Conservation (phyloP, 2,113 vertebrate genomes). For the Gallinago paraguaiae region DNA sequence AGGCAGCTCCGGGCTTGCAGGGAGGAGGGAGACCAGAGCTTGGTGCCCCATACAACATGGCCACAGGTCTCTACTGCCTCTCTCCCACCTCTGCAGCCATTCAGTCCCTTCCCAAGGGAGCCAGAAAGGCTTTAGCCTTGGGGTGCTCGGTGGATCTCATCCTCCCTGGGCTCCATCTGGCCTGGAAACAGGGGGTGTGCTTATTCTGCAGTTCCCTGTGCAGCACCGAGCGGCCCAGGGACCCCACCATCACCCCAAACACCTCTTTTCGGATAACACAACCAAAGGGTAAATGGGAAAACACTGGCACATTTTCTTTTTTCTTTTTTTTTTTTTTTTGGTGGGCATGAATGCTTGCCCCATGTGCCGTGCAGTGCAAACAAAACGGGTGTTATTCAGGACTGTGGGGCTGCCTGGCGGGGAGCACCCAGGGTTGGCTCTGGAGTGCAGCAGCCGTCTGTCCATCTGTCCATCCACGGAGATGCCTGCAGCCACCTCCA, state of each 20-base stretch:
- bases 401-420: neutral
- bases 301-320: accelerated
- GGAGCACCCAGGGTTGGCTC: neutral
- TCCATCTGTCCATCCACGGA: neutral
- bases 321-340: neutral
- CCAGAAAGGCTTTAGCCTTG: neutral
- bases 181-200: neutral
- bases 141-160: neutral
- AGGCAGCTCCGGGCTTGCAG: neutral
- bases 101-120: neutral
- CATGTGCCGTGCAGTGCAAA: accelerated
- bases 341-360: accelerated
- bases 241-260: neutral
- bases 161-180: neutral
- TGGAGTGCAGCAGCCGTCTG: accelerated
- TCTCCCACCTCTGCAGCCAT: neutral
- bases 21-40: neutral
- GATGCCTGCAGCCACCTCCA: neutral
- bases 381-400: neutral
- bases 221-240: neutral
- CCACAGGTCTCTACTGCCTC: neutral
- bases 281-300: neutral
- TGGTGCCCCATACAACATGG: accelerated
- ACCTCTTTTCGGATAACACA: neutral
- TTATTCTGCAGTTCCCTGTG: neutral